Base-by-base conservation (phyloP, 2,797 vertebrate species). In the Varecia variegata region DNA sequence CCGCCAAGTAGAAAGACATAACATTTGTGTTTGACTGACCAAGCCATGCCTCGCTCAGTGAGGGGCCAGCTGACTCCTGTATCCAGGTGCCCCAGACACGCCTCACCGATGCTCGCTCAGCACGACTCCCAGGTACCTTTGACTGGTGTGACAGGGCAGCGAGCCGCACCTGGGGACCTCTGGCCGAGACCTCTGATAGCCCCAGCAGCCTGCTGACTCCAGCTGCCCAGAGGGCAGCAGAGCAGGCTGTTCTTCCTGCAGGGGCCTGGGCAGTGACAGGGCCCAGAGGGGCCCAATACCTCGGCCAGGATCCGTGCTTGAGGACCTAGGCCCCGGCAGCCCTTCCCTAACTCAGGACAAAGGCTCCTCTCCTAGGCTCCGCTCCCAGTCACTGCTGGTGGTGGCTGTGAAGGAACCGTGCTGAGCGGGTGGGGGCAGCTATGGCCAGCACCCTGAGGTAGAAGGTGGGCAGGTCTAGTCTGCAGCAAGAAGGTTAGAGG, bases 1-100 rank as follows among this genome's bases (percentile, higher is more conserved):
- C 60, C 86, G 81, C 71, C 79, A 74, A 68, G 35, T 80, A 40
- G 82, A 81, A 97, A n/a, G 56, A 95, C 94, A 35, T 15, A 83
- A 52, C 54, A 60, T 25, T 27, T 83, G 56, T 47, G 30, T 56
- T 30, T 45, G 20, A 76, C n/a, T 5, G n/a, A 50, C 58, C 58
- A 35, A 56, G 80, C 35, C 30, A 38, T 38, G 38, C 45, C 68
- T 79, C 10, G 4, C 40, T 73, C 45, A 5, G 35, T 2, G 7
- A 83, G 35, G 32, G 65, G 12, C 27, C 47, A 2, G 68, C 20
- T 11, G 38, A 23, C 38, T 23, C 30, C 82, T 92, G 15, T 9
- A 12, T 56, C 43, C 21, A 10, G 9, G 32, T 10, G 35, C 58
- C 74, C 80, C 35, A 40, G 21, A 13, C 17, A 17, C 0, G 9